phyloP scores from a whole-genome alignment of 2,797 vertebrate genomes.

The Melanotaenia nigrans region DNA sequence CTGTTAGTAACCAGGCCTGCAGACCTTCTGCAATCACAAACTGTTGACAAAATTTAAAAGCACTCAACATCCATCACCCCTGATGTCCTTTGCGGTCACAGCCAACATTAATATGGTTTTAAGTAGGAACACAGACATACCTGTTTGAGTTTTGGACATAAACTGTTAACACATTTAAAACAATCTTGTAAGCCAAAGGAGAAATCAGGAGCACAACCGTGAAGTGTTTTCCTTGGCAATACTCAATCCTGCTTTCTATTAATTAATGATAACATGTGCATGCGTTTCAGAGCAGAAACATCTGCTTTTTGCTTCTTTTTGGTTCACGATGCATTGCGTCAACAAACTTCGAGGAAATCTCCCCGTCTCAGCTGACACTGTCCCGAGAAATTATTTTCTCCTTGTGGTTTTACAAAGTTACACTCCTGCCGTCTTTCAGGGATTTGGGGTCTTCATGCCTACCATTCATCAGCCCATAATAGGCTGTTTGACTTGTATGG shows the following conservation, averaged over 20 bases:
- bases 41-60: conserved; percentile 3
- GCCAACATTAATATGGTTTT: neutral
- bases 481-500: conserved; percentile 8
- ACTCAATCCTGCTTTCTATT: conserved; percentile 1
- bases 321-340: conserved; percentile 9
- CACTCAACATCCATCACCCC: conserved; percentile 3
- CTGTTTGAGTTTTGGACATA: neutral
- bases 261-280: neutral
- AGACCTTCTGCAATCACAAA: neutral
- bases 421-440: conserved; percentile 8
- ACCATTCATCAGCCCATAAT: conserved; percentile 20
- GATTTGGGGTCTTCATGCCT: conserved; percentile 5
- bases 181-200: neutral
- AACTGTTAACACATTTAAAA: neutral
- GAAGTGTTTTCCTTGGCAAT: neutral
- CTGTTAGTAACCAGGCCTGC: neutral
- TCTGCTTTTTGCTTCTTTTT: conserved; percentile 23
- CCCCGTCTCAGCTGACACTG: conserved; percentile 1
- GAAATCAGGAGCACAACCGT: neutral
- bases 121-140: neutral
- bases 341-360: conserved; percentile 36
- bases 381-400: conserved; percentile 20
- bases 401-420: conserved; percentile 36
- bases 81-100: neutral
- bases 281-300: conserved; percentile 13